A percentile compares a stretch with the other conserved stretches of the same genome.
Evolutionary conservation across 2,797 vertebrate genomes (phyloP).

Genomic region (Neomorphus geoffroyi): DNA sequence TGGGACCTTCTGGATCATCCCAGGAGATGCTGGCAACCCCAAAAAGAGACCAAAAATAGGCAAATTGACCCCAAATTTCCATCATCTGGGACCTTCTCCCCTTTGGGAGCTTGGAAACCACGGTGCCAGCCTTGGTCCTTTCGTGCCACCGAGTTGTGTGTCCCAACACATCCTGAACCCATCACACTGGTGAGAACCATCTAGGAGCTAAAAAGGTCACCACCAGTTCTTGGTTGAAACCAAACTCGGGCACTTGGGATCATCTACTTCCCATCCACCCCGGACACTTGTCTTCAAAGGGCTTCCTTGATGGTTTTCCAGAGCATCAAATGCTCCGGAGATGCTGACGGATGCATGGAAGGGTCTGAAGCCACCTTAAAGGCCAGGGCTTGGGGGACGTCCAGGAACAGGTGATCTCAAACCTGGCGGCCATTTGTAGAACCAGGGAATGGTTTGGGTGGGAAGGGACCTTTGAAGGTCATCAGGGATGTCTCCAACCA

Average conservation of each 20-base stretch:
- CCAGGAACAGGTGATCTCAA: not conserved
- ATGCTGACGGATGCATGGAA: not conserved
- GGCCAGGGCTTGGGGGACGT: too few relatives aligned
- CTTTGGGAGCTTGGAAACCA: not conserved
- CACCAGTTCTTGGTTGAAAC: not conserved
- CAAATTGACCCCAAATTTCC: not conserved
- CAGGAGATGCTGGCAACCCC: not conserved
- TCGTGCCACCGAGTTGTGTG: accelerated
- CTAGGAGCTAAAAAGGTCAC: not conserved
- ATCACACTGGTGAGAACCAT: accelerated
- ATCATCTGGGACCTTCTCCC: not conserved
- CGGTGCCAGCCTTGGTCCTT: not conserved
- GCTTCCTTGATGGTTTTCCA: not conserved
- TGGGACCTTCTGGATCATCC: not conserved
- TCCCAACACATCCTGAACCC: accelerated
- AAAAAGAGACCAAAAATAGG: not conserved
- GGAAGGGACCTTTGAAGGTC: not conserved
- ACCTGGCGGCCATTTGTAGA: not conserved
- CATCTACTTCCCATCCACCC: not conserved
- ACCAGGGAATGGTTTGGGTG: not conserved
- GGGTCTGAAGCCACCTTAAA: not conserved
- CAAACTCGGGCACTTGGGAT: not conserved
- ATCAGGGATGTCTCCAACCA: not conserved
- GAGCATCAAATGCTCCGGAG: not conserved
- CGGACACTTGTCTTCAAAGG: not conserved